Evolutionary conservation across 2,888 invertebrate species (phyloP).

Genomic region (Lepetodrilus schrolli): DNA sequence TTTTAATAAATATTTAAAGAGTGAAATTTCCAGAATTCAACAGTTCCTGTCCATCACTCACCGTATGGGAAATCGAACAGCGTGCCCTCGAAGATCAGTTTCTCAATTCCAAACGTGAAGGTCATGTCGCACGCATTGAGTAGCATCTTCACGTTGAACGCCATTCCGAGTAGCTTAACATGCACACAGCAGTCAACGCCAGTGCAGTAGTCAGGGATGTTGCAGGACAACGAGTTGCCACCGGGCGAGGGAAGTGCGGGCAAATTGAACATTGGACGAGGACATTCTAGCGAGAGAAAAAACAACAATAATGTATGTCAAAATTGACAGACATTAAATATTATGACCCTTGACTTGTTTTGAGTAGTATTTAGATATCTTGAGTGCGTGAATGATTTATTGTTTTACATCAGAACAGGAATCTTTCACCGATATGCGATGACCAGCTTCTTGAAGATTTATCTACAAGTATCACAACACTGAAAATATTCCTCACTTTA

Average conservation of each 20-base stretch:
- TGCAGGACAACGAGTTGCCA: slow-evolving; percentile 44
- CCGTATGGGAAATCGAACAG: slow-evolving; percentile 52
- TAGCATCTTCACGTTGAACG: slow-evolving; percentile 45
- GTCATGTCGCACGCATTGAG: slow-evolving; percentile 52
- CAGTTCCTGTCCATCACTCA: slow-evolving; percentile 9
- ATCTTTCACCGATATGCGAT: too few species aligned
- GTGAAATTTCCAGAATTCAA: neutral
- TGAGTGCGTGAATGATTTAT: too few species aligned
- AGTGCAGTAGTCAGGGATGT: slow-evolving; percentile 50
- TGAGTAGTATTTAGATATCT: too few species aligned
- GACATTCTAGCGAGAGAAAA: too few species aligned
- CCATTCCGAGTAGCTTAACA: slow-evolving; percentile 42
- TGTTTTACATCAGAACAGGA: too few species aligned
- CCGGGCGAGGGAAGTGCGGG: slow-evolving; percentile 38
- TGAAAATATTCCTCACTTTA: too few species aligned
- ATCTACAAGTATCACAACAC: too few species aligned
- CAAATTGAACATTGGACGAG: too few species aligned
- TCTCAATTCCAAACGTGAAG: slow-evolving; percentile 51
- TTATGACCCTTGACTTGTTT: too few species aligned
- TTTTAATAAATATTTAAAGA: neutral
- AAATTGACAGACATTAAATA: too few species aligned
- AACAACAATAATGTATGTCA: too few species aligned
- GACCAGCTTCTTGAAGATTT: too few species aligned
- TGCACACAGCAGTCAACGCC: slow-evolving; percentile 54
- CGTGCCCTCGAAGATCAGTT: slow-evolving; percentile 41